Conservation (phyloP, 2,797 vertebrate genomes). For the Pseudotriccus pelzelni region DNA sequence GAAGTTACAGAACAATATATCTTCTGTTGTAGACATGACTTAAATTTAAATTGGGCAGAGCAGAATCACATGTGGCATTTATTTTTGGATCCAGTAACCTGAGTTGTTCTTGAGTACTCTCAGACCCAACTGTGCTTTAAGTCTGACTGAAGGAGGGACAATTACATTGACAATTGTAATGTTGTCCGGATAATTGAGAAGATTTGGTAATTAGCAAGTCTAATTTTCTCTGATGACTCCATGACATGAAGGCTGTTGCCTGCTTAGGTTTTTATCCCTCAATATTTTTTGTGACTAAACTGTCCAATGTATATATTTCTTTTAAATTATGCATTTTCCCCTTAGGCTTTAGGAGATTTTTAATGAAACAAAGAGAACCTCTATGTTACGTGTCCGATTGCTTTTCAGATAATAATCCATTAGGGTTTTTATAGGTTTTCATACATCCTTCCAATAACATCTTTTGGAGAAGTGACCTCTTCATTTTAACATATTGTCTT, state of each 20-base stretch:
- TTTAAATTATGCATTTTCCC: neutral
- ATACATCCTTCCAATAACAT: neutral
- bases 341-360: neutral
- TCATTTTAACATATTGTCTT: neutral
- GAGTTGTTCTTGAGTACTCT: neutral
- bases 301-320: neutral
- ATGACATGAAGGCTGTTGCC: neutral
- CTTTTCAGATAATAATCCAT: neutral
- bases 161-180: neutral
- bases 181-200: neutral
- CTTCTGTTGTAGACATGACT: neutral
- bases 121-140: neutral
- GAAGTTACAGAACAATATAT: neutral
- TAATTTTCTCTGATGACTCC: neutral
- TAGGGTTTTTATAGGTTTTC: neutral
- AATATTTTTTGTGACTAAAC: neutral
- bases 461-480: neutral
- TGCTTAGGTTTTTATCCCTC: neutral
- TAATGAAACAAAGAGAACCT: neutral
- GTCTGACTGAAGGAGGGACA: neutral
- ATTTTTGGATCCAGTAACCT: neutral
- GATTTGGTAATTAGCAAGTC: neutral
- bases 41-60: neutral
- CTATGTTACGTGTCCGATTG: rapidly evolving
- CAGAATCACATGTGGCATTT: neutral